Evolutionary conservation across 2,888 invertebrate species (phyloP), one percentile per base, ranked within the genome.

Genomic region (Cremastobaeus sp.): DNA sequence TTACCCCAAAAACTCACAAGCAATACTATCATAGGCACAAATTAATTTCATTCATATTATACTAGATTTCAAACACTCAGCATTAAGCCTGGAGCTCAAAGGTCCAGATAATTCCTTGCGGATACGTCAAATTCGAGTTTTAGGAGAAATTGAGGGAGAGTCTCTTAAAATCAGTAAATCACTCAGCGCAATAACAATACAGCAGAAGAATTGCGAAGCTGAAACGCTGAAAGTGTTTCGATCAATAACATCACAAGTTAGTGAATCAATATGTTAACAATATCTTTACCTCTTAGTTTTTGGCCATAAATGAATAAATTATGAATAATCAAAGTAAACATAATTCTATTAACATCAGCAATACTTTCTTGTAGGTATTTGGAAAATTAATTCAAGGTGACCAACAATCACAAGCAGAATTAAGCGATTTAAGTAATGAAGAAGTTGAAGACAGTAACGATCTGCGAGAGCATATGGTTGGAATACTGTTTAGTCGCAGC

Each of bases 401-500:
- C 60, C 85, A 84, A 35, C 84, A 85, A 34, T 88, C 89, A 34
- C 79, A 81, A 35, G 37, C 64, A 39, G 88, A 89, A 55, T 66
- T 76, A 9, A 86, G 84, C 2, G 88, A 86, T 14, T 81, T 78
- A n/a, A 74, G 79, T 28, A 85, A 85, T 70, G 88, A 88, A 48
- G 87, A 87, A 45, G 76, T 83, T 1, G 89, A 88, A 34, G 89
- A 89, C 20, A 91, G 91, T 17, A 90, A 92, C 45, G 96, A 96
- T 84, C 89, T 98, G 4, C 92, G 97, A 37, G 98, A 98, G 84
- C 98, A 98, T 85, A 96, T 98, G 91, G 98, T 98, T 39, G 97
- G 98, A 70, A 98, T 98, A 81, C 89, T 98, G 43, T 98, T 98
- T 88, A 96, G 96, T 64, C 92, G 97, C 47, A 96, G 96, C 85